phyloP scores from a whole-genome alignment of 2,113 vertebrate genomes.

The Anguilla japonica region DNA sequence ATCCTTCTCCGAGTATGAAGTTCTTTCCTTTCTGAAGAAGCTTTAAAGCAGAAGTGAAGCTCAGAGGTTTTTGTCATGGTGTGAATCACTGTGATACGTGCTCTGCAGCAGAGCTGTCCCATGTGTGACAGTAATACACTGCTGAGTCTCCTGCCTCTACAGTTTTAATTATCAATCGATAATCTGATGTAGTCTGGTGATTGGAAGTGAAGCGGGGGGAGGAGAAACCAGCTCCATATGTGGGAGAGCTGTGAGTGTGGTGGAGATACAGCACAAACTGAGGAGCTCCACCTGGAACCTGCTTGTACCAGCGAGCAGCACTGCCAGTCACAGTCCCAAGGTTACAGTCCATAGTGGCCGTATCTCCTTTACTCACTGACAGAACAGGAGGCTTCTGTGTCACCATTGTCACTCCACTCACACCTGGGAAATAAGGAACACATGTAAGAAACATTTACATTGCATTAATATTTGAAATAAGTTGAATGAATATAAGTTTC shows the following conservation, averaged over 20 bases:
- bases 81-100: slow-evolving; percentile 46
- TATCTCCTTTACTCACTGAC: too few species aligned
- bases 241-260: fast-evolving
- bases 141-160: slow-evolving; percentile 55
- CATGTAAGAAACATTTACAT: fast-evolving
- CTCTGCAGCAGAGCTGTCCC: background rate
- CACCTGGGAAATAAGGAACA: too few species aligned
- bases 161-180: slow-evolving; percentile 53
- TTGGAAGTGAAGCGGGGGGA: slow-evolving; percentile 49
- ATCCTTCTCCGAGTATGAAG: too few species aligned
- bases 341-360: too few species aligned
- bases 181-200: slow-evolving; percentile 40
- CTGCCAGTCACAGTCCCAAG: fast-evolving
- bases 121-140: slow-evolving; percentile 52
- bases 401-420: too few species aligned
- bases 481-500: background rate
- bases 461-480: too few species aligned
- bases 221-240: slow-evolving; percentile 53
- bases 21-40: background rate
- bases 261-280: slow-evolving; percentile 11
- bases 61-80: slow-evolving; percentile 54
- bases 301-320: slow-evolving; percentile 48
- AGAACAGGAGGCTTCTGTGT: too few species aligned
- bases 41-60: slow-evolving; percentile 23
- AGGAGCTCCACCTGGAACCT: slow-evolving; percentile 46